phyloP scores from a whole-genome alignment of 2,797 vertebrate species.

The Platyrinchus mystaceus region DNA sequence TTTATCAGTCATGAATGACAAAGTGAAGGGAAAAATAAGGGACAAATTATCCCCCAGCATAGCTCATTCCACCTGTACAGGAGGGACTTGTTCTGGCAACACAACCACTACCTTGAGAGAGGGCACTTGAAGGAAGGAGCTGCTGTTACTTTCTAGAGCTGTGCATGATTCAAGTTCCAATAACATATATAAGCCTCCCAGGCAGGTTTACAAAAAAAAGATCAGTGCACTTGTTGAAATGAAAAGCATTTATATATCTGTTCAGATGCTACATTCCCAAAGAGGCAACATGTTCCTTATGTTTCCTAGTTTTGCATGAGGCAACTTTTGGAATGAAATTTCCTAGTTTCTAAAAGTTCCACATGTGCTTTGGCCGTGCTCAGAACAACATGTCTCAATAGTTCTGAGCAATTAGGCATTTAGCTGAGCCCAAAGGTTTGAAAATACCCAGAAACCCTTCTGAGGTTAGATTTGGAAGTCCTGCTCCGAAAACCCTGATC shows the following conservation, averaged over 20 bases:
- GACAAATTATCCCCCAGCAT: rapidly evolving
- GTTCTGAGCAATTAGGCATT: background rate
- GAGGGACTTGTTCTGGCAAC: background rate
- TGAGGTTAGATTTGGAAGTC: background rate
- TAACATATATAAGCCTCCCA: background rate
- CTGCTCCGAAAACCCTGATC: background rate
- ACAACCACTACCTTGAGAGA: background rate
- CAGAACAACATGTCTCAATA: background rate
- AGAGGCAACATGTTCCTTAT: background rate
- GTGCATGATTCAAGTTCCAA: background rate
- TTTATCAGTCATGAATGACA: slow-evolving; percentile 7
- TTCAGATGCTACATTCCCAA: background rate
- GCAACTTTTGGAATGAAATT: background rate
- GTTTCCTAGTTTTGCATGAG: background rate
- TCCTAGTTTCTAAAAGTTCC: background rate
- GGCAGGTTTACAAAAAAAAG: background rate
- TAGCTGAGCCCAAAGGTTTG: background rate
- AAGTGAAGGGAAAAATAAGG: background rate
- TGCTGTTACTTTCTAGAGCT: background rate
- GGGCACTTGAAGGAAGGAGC: background rate
- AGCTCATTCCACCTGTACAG: background rate
- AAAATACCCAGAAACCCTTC: slow-evolving; percentile 1
- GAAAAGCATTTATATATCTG: background rate
- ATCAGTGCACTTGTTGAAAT: background rate
- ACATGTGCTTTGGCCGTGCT: background rate